Conservation (phyloP, 2,797 vertebrate genomes). For the Pseudochaenichthys georgianus region DNA sequence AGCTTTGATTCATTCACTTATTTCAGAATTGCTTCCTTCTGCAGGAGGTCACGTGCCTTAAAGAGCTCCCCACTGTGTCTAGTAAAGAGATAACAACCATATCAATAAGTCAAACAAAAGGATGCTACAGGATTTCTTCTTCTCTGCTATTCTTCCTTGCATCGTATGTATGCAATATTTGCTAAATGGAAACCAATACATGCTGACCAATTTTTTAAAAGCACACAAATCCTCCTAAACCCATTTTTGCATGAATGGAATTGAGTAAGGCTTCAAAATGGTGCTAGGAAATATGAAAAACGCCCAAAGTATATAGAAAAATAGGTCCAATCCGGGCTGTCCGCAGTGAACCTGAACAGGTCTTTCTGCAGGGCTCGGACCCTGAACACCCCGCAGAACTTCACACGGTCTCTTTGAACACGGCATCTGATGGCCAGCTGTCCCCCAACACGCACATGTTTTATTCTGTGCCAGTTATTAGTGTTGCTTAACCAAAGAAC, state of each 20-base stretch:
- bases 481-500: not conserved
- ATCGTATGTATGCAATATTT: not conserved
- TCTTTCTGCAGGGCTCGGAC: not conserved
- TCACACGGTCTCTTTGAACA: not conserved
- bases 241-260: not conserved
- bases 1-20: too few relatives aligned
- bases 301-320: too few relatives aligned
- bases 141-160: not conserved
- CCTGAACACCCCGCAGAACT: too few relatives aligned
- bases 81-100: not conserved
- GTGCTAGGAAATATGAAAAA: fast-evolving
- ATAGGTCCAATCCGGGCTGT: not conserved
- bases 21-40: not conserved
- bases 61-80: not conserved
- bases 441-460: not conserved
- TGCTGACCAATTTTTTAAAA: not conserved
- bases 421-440: constrained; percentile 5
- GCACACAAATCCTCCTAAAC: not conserved
- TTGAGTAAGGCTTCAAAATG: not conserved
- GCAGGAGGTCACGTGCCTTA: not conserved
- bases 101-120: not conserved
- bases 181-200: not conserved
- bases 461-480: not conserved
- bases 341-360: not conserved
- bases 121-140: not conserved